phyloP scores from a whole-genome alignment of 2,888 invertebrate genomes.

The Taphrorychus bicolor region DNA sequence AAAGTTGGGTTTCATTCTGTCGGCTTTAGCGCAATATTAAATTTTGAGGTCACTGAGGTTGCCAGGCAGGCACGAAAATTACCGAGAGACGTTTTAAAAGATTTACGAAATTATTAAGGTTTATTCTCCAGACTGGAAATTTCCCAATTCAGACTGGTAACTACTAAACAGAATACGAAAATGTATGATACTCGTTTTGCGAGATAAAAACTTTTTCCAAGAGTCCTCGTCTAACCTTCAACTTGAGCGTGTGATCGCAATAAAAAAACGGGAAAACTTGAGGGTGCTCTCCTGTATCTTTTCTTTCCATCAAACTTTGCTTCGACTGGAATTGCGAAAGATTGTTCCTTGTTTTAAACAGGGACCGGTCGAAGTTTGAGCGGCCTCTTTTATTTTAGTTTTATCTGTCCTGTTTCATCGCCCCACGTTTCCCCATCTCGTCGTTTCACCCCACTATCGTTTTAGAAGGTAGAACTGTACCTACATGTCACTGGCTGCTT shows the following conservation, averaged over 20 bases:
- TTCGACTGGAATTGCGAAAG: slow-evolving; percentile 58
- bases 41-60: slow-evolving; percentile 16
- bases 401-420: slow-evolving; percentile 53
- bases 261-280: slow-evolving; percentile 1
- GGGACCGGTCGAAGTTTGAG: slow-evolving; percentile 44
- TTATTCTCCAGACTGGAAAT: background rate
- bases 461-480: background rate
- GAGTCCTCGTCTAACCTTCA: slow-evolving; percentile 1
- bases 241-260: slow-evolving; percentile 1
- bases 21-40: slow-evolving; percentile 13
- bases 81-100: background rate
- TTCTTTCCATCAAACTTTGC: slow-evolving; percentile 54
- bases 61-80: slow-evolving; percentile 1
- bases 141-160: background rate
- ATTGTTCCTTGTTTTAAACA: slow-evolving; percentile 59
- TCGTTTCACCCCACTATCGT: background rate
- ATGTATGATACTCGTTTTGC: too few species aligned
- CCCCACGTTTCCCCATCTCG: background rate
- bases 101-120: background rate
- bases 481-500: too few species aligned
- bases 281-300: slow-evolving; percentile 11
- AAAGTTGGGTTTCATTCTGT: slow-evolving; percentile 18
- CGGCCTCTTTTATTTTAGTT: slow-evolving; percentile 53
- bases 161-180: background rate
- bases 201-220: background rate